Evolutionary conservation across 2,888 invertebrate genomes (phyloP).

Genomic region (Meteorus colon): DNA sequence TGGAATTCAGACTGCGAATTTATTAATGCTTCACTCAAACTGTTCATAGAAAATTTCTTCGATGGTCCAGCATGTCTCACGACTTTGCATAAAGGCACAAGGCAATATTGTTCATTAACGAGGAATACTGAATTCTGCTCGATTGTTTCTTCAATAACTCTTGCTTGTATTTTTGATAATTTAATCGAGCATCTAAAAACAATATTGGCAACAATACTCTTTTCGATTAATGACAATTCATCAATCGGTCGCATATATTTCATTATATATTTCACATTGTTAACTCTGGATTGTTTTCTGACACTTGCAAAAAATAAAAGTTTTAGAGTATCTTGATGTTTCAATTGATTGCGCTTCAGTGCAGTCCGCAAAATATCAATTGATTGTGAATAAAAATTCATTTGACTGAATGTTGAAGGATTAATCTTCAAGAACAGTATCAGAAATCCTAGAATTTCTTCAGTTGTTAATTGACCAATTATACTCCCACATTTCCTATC

Average conservation of each 20-base stretch:
- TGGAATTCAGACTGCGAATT: conserved; percentile 67
- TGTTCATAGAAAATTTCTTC: conserved; percentile 67
- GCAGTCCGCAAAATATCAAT: conserved; percentile 40
- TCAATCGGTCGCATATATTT: conserved; percentile 47
- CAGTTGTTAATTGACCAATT: conserved; percentile 37
- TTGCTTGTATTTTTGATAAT: conserved; percentile 37
- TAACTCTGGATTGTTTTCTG: conserved; percentile 26
- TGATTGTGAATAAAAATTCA: conserved; percentile 46
- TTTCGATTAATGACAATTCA: conserved; percentile 49
- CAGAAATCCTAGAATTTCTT: conserved; percentile 47
- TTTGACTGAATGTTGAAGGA: not conserved
- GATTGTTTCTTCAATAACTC: conserved; percentile 57
- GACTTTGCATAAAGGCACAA: conserved; percentile 72
- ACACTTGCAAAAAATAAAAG: conserved; percentile 50
- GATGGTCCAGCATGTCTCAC: conserved; percentile 69
- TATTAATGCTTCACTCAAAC: conserved; percentile 69
- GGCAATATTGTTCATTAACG: conserved; percentile 67
- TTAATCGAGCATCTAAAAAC: conserved; percentile 48
- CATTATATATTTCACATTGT: conserved; percentile 35
- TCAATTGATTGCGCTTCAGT: conserved; percentile 29
- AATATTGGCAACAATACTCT: conserved; percentile 46
- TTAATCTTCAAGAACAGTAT: conserved; percentile 38
- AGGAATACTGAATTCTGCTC: conserved; percentile 67
- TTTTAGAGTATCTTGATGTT: conserved; percentile 44
- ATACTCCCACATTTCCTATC: conserved; percentile 41